phyloP scores from a whole-genome alignment of 1,140 invertebrate genomes.

The Calephelis nemesis region DNA sequence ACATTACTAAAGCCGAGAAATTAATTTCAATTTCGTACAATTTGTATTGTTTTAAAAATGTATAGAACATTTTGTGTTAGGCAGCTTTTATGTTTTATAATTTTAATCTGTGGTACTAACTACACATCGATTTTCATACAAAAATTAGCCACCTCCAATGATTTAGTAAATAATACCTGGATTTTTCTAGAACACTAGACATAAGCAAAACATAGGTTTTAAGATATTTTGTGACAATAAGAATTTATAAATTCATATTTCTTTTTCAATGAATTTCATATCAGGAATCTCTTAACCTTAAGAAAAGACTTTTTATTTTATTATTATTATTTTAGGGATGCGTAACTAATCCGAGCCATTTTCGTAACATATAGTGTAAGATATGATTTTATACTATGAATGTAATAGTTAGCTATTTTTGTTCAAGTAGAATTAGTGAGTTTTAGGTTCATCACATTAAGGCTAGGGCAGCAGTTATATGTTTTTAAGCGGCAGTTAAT shows the following conservation, averaged over 20 bases:
- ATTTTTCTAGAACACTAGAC: too few species aligned
- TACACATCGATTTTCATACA: too few species aligned
- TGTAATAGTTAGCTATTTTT: neutral
- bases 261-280: constrained; percentile 35
- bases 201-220: neutral
- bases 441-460: neutral
- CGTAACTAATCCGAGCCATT: constrained; percentile 66
- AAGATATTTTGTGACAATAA: constrained; percentile 15
- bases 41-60: too few species aligned
- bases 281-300: constrained; percentile 41
- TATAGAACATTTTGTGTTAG: too few species aligned
- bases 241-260: constrained; percentile 8
- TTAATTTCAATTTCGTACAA: too few species aligned
- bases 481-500: neutral
- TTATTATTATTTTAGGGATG: constrained; percentile 1
- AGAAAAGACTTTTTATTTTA: neutral
- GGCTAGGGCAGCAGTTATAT: neutral
- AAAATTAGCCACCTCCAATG: too few species aligned
- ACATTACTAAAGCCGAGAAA: too few species aligned
- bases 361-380: constrained; percentile 29
- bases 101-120: too few species aligned
- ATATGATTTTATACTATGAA: neutral
- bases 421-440: neutral
- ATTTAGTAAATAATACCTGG: too few species aligned
- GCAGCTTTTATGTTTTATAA: too few species aligned